phyloP scores from a whole-genome alignment of 2,888 invertebrate genomes.

The Cheilosia impressa region DNA sequence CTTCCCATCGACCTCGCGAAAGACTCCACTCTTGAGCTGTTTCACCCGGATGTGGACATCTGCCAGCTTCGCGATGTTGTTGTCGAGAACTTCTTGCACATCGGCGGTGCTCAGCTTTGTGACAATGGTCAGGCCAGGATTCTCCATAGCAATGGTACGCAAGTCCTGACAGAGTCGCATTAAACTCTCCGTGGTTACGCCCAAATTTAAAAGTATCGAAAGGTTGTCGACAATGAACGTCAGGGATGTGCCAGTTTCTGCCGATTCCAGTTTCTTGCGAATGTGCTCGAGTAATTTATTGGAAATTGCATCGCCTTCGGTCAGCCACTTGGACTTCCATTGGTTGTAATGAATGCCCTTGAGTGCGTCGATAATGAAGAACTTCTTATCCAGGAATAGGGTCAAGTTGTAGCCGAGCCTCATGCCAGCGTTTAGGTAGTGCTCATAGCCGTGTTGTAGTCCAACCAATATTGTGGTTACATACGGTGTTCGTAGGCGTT shows the following conservation, averaged over 20 bases:
- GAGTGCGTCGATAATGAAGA: conserved; percentile 85
- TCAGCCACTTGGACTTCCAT: conserved; percentile 80
- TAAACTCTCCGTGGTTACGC: conserved; percentile 79
- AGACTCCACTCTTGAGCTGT: conserved; percentile 89
- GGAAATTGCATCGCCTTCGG: conserved; percentile 82
- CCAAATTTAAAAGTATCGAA: conserved; percentile 88
- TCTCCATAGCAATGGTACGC: conserved; percentile 78
- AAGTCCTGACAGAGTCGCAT: conserved; percentile 80
- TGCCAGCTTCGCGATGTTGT: conserved; percentile 87
- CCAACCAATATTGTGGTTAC: conserved; percentile 87
- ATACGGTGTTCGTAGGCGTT: conserved; percentile 86
- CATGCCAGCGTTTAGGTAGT: conserved; percentile 90
- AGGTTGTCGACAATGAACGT: conserved; percentile 89
- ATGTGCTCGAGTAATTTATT: conserved; percentile 78
- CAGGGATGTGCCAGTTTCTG: conserved; percentile 80
- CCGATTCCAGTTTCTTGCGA: conserved; percentile 76
- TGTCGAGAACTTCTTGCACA: conserved; percentile 86
- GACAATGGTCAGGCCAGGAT: conserved; percentile 84
- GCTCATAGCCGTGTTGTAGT: conserved; percentile 88
- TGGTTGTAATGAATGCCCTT: conserved; percentile 84
- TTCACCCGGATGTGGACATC: conserved; percentile 87
- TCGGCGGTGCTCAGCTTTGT: conserved; percentile 86
- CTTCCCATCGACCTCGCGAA: conserved; percentile 89
- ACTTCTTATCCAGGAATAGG: conserved; percentile 84
- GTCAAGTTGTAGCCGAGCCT: conserved; percentile 89